These are phyloP conservation scores for Sceloporus tristichus DNA, from an alignment of 2,113 vertebrate species.

Conservation along the genomic window DNA sequence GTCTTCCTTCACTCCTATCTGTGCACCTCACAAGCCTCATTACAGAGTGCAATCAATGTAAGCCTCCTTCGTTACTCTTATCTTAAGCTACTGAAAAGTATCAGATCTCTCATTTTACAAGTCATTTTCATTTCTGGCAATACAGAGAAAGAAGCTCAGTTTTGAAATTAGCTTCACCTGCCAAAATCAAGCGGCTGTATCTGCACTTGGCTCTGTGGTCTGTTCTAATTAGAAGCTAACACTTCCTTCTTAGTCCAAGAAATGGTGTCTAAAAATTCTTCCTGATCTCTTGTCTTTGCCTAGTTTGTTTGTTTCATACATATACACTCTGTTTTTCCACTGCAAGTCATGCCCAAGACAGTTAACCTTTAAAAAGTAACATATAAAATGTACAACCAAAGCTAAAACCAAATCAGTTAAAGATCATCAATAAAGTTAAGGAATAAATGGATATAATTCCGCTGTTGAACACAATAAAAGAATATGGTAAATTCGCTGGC, in stretches of 20 bases:
- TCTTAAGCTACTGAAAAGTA: constrained; percentile 17
- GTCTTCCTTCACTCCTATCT: constrained; percentile 12
- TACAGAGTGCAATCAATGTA: constrained; percentile 26
- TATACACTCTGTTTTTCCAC: not conserved
- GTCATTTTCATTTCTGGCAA: constrained; percentile 29
- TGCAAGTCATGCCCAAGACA: not conserved
- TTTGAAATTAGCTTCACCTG: constrained; percentile 6
- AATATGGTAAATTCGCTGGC: no score
- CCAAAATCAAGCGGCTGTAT: constrained; percentile 24
- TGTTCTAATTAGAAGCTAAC: constrained; percentile 27
- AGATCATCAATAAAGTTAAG: no score
- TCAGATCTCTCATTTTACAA: constrained; percentile 11
- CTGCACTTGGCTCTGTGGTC: constrained; percentile 3
- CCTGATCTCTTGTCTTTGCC: not conserved
- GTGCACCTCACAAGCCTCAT: not conserved
- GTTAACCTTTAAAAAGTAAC: not conserved
- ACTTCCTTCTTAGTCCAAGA: constrained; percentile 21
- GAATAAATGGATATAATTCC: no score
- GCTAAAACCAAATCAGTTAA: not conserved
- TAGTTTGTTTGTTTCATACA: not conserved
- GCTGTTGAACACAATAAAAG: no score
- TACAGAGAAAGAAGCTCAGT: not conserved
- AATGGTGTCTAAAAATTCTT: constrained; percentile 13
- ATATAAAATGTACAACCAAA: not conserved
- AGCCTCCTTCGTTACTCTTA: constrained; percentile 20